Evolutionary conservation across 64 coral and sea anemone species (phyloP).

Genomic region (Pocillopora damicornis): DNA sequence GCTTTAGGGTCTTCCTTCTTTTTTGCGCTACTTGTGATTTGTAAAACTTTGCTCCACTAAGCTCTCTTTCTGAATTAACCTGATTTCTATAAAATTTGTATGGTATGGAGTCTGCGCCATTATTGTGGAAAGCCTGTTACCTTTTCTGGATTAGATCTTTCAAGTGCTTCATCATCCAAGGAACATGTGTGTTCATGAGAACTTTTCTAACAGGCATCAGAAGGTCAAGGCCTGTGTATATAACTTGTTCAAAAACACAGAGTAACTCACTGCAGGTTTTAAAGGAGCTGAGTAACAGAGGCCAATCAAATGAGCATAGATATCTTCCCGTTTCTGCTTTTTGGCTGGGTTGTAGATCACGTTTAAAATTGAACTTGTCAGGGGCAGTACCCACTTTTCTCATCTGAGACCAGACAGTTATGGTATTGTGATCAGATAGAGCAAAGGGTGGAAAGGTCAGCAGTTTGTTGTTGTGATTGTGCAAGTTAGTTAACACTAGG

Average conservation of each 20-base stretch:
- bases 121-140: no score
- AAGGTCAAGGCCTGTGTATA: constrained; percentile 36
- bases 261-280: constrained; percentile 19
- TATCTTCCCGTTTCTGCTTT: constrained; percentile 58
- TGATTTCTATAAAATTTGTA: no score
- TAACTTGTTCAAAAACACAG: constrained; percentile 15
- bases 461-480: constrained; percentile 7
- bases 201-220: constrained; percentile 11
- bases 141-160: no score
- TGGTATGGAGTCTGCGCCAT: no score
- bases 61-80: no score
- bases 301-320: constrained; percentile 36
- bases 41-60: no score
- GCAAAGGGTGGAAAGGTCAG: constrained; percentile 40
- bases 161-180: no score
- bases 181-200: no score
- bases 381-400: background rate
- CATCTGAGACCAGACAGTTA: background rate
- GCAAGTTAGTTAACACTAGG: constrained; percentile 46
- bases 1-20: no score
- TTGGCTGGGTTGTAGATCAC: constrained; percentile 12
- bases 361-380: constrained; percentile 16
- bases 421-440: constrained; percentile 51
- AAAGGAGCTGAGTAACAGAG: constrained; percentile 10
- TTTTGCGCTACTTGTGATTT: no score